Percentiles rank a stretch among this genome's conserved stretches.
Evolutionary conservation across 2,888 invertebrate genomes (phyloP).

Genomic region (Acleris emargana): DNA sequence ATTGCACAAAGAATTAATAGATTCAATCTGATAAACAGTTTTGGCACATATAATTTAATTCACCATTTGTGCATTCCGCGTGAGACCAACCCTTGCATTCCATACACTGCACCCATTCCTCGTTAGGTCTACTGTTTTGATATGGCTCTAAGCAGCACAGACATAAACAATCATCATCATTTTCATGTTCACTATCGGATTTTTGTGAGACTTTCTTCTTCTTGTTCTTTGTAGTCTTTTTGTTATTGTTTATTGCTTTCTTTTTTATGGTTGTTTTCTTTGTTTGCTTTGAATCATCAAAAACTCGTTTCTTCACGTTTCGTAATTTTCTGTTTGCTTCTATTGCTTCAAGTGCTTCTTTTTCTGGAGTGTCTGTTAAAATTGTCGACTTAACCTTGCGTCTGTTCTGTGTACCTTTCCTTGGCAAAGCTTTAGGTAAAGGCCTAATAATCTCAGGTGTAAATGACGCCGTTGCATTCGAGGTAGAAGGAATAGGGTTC

Average conservation of each 20-base stretch:
- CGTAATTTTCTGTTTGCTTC: background rate
- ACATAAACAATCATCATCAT: too few relatives aligned
- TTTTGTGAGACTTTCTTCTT: background rate
- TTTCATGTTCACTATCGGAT: too few relatives aligned
- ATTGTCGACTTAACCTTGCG: background rate
- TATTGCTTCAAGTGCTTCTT: background rate
- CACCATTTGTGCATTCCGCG: too few relatives aligned
- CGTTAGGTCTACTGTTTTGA: too few relatives aligned
- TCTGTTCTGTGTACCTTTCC: background rate
- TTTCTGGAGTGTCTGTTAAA: background rate
- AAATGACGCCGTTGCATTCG: background rate
- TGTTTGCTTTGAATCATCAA: background rate
- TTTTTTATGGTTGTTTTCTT: background rate
- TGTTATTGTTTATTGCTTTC: background rate
- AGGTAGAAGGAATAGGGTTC: background rate
- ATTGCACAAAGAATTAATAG: too few relatives aligned
- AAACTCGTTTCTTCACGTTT: background rate
- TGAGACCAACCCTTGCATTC: too few relatives aligned
- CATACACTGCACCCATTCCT: too few relatives aligned
- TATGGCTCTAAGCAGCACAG: too few relatives aligned
- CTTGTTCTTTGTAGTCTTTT: slow-evolving; percentile 1
- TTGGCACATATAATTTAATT: too few relatives aligned
- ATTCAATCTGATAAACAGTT: too few relatives aligned
- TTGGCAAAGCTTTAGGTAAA: slow-evolving; percentile 2
- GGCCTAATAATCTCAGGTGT: background rate